Conservation (phyloP, 2,113 vertebrate genomes). For the Muntiacus muntjak region DNA sequence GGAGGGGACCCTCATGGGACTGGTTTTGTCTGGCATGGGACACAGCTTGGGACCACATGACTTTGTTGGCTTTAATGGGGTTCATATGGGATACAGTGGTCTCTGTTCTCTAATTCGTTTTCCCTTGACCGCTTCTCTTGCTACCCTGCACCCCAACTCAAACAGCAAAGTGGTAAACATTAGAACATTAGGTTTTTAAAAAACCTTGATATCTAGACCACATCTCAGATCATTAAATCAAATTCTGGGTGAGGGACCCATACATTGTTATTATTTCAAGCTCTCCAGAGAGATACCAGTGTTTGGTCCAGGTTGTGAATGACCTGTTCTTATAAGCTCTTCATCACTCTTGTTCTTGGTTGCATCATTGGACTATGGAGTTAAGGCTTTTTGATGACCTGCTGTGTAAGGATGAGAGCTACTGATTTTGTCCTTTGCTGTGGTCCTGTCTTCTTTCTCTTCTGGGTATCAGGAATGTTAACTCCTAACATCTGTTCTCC, state of each 20-base stretch:
- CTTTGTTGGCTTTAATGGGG: slow-evolving; percentile 6
- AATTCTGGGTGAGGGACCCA: background rate
- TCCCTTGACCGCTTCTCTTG: background rate
- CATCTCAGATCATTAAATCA: background rate
- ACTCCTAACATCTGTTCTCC: background rate
- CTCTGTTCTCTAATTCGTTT: slow-evolving; percentile 38
- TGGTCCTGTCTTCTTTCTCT: background rate
- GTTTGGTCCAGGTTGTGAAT: background rate
- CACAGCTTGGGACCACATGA: slow-evolving; percentile 56
- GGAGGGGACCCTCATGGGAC: background rate
- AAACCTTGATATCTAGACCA: background rate
- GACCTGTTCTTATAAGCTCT: background rate
- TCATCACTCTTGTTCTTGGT: background rate
- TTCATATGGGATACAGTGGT: background rate
- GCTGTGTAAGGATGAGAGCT: background rate
- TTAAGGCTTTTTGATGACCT: background rate
- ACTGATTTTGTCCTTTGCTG: background rate
- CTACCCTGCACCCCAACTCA: background rate
- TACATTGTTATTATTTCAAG: background rate
- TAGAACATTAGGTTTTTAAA: background rate
- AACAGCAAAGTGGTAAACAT: background rate
- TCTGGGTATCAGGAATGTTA: background rate
- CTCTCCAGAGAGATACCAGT: background rate
- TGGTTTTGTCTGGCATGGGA: background rate
- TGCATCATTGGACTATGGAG: background rate